Evolutionary conservation across 2,888 invertebrate genomes (phyloP).

Genomic region (Archaeoteleia sp.): DNA sequence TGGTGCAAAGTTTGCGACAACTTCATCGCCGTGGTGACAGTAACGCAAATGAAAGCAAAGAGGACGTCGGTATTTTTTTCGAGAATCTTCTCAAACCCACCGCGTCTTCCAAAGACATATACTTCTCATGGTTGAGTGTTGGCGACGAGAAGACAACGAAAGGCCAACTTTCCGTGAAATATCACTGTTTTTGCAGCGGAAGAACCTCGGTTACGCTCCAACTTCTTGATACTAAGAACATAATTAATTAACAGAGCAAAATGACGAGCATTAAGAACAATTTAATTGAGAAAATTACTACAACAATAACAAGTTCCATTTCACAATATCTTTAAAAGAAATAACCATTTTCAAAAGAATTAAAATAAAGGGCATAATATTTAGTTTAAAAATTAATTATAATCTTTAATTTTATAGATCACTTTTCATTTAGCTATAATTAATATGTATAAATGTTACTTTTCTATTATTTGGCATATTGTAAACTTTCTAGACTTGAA

Average conservation of each 20-base stretch:
- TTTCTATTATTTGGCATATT: no score
- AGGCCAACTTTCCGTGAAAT: constrained; percentile 89
- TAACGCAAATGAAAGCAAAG: constrained; percentile 53
- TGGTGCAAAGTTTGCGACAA: constrained; percentile 87
- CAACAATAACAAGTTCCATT: no score
- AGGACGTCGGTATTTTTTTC: constrained; percentile 70
- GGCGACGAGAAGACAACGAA: constrained; percentile 84
- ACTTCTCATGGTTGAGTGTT: constrained; percentile 90
- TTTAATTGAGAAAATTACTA: constrained; percentile 19
- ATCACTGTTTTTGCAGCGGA: constrained; percentile 86
- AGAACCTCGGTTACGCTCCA: constrained; percentile 80
- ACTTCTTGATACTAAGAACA: constrained; percentile 73
- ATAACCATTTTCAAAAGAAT: no score
- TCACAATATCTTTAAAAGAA: no score
- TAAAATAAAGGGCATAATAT: no score
- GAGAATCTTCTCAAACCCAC: constrained; percentile 81
- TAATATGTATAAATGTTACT: no score
- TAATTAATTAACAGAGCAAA: background rate
- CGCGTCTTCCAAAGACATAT: constrained; percentile 86
- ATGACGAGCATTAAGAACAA: constrained; percentile 25
- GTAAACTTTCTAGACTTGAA: no score
- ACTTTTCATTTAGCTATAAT: no score
- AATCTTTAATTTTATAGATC: no score
- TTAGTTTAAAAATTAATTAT: no score
- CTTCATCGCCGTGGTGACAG: constrained; percentile 79